These are phyloP conservation scores for Anastrepha ludens DNA, from an alignment of 1,140 invertebrate genomes.

Conservation along the genomic window DNA sequence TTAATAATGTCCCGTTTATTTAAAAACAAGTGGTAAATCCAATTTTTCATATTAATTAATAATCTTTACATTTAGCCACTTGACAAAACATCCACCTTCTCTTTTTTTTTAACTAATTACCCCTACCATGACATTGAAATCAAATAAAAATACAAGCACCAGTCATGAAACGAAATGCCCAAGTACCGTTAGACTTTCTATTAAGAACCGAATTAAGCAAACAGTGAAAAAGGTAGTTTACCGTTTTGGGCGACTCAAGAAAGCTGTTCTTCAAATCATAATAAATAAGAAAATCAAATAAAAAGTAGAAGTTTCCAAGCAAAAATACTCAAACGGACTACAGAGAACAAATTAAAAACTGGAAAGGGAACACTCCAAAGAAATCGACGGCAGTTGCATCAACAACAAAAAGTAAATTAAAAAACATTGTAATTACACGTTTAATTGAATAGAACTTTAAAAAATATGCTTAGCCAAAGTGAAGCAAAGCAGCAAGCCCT, in stretches of 20 bases:
- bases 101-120: neutral
- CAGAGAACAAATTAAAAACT: neutral
- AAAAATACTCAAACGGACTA: constrained; percentile 7
- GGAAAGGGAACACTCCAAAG: neutral
- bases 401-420: constrained; percentile 56
- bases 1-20: neutral
- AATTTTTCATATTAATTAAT: neutral
- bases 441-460: constrained; percentile 66
- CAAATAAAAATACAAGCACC: neutral
- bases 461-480: constrained; percentile 42
- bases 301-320: constrained; percentile 67
- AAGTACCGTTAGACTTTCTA: too few relatives aligned
- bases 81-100: neutral
- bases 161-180: neutral
- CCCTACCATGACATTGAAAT: neutral
- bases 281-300: constrained; percentile 73
- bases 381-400: constrained; percentile 2
- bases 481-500: neutral
- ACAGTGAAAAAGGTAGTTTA: neutral
- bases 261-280: constrained; percentile 61
- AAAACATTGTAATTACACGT: constrained; percentile 71
- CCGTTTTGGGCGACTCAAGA: neutral
- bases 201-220: neutral
- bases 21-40: too few relatives aligned
- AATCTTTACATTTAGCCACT: neutral